Conservation (phyloP, 2,113 vertebrate genomes). For the Lethenteron reissneri region DNA sequence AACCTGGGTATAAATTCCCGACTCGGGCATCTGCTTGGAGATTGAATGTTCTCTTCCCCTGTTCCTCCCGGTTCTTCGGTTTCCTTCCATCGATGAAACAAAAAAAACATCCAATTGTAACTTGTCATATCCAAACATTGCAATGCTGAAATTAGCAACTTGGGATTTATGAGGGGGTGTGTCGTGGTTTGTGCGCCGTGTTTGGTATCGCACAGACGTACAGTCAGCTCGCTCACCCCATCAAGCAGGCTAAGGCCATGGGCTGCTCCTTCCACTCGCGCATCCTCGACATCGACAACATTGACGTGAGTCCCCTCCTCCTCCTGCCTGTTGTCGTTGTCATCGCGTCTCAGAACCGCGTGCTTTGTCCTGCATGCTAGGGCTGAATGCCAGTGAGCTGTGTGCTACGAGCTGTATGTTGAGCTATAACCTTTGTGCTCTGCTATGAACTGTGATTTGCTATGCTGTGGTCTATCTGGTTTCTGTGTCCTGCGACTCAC, state of each 20-base stretch:
- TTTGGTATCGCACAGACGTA: constrained; percentile 40
- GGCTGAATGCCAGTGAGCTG: too few species aligned
- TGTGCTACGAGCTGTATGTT: neutral
- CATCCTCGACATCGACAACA: constrained; percentile 69
- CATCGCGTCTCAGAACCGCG: too few species aligned
- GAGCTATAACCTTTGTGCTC: neutral
- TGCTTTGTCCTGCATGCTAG: too few species aligned
- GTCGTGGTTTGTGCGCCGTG: neutral
- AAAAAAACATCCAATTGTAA: neutral
- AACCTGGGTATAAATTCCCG: too few species aligned
- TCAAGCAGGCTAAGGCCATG: constrained; percentile 63
- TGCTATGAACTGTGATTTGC: neutral
- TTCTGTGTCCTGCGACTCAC: too few species aligned
- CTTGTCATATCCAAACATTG: neutral
- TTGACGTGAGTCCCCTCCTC: constrained; percentile 41
- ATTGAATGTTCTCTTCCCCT: too few species aligned
- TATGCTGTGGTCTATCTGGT: neutral
- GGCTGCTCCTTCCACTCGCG: constrained; percentile 70
- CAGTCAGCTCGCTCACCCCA: constrained; percentile 69
- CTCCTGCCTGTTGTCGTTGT: too few species aligned
- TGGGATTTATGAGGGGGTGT: neutral
- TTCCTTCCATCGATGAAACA: too few species aligned
- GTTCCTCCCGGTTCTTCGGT: too few species aligned
- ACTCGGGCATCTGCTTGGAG: too few species aligned
- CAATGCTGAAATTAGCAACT: neutral